These are phyloP conservation scores for Bettongia penicillata DNA, from an alignment of 2,113 vertebrate species.

Conservation along the genomic window DNA sequence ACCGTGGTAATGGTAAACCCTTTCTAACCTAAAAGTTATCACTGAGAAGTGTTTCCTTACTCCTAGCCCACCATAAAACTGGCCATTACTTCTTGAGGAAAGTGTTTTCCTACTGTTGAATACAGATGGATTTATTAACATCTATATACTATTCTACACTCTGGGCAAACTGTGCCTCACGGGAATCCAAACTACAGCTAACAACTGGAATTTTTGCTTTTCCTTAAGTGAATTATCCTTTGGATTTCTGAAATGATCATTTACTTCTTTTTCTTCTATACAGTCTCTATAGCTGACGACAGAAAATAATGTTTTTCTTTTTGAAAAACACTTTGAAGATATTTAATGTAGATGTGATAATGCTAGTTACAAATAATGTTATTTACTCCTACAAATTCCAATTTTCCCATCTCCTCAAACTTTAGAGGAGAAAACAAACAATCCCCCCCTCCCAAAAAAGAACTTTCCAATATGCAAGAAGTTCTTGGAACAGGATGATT, in stretches of 20 bases:
- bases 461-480: constrained; percentile 28
- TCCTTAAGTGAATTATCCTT: constrained; percentile 32
- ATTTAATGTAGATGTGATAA: neutral
- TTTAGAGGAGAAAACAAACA: neutral
- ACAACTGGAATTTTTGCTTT: neutral
- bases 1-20: neutral
- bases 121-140: constrained; percentile 8
- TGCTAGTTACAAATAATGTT: neutral
- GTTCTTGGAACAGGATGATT: neutral
- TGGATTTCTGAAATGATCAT: neutral
- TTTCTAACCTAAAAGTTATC: neutral
- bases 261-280: constrained; percentile 24
- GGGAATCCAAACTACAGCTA: neutral
- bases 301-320: constrained; percentile 31
- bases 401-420: neutral
- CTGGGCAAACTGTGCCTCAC: neutral
- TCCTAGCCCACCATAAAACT: neutral
- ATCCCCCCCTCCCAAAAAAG: neutral
- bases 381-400: neutral
- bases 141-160: neutral
- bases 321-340: constrained; percentile 29
- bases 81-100: constrained; percentile 20
- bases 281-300: neutral
- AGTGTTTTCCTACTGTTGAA: constrained; percentile 10
- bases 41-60: neutral